phyloP scores from a whole-genome alignment of 2,113 vertebrate species.

The Electrona antarctica region DNA sequence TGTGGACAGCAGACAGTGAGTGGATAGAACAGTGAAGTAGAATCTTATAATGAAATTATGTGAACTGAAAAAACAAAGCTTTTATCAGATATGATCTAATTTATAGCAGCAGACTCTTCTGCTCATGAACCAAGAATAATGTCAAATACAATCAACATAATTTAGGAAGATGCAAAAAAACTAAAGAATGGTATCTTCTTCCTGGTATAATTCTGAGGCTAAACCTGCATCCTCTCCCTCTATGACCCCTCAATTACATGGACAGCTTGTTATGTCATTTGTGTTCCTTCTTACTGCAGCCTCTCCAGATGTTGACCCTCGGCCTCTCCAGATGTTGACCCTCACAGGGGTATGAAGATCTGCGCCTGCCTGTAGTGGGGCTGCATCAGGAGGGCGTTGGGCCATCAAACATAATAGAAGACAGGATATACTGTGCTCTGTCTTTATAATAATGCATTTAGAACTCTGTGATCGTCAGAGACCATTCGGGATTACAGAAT shows the following conservation, averaged over 20 bases:
- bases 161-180: not conserved
- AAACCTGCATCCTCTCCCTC: too few relatives aligned
- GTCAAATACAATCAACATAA: slow-evolving; percentile 2
- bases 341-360: slow-evolving; percentile 26
- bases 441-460: slow-evolving; percentile 72
- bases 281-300: slow-evolving; percentile 12
- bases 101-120: slow-evolving; percentile 46
- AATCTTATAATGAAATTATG: slow-evolving; percentile 39
- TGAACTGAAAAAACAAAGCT: slow-evolving; percentile 41
- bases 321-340: slow-evolving; percentile 47
- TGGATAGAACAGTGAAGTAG: slow-evolving; percentile 36
- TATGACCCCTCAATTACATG: slow-evolving; percentile 1
- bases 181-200: not conserved
- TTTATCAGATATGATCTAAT: slow-evolving; percentile 63
- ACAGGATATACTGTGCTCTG: slow-evolving; percentile 41
- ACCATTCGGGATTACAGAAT: slow-evolving; percentile 56
- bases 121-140: slow-evolving; percentile 38
- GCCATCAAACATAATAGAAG: slow-evolving; percentile 40
- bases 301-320: not conserved
- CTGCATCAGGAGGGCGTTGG: slow-evolving; percentile 36
- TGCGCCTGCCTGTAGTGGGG: slow-evolving; percentile 51
- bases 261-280: slow-evolving; percentile 19
- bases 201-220: too few relatives aligned
- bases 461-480: slow-evolving; percentile 62
- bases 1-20: slow-evolving; percentile 1